Percentiles rank a stretch among this genome's conserved stretches.
Evolutionary conservation across 1,140 invertebrate genomes (phyloP).

Genomic region (Papilio polyxenes): DNA sequence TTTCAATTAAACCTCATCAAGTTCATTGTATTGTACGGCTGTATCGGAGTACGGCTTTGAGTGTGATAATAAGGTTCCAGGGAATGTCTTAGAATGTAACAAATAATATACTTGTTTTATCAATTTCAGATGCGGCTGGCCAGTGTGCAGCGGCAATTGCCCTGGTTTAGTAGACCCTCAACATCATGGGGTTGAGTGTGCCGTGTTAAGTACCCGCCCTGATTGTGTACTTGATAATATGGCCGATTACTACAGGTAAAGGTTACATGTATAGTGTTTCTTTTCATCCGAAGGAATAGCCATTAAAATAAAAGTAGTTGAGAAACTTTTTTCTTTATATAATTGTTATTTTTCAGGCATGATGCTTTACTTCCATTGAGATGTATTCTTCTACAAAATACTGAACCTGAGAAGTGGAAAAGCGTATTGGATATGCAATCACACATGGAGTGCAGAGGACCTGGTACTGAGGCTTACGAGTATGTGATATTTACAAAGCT

Average conservation of each 20-base stretch:
- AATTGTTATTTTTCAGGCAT: slow-evolving; percentile 77
- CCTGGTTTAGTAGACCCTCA: slow-evolving; percentile 82
- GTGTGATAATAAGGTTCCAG: too few species aligned
- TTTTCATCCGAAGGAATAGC: background rate
- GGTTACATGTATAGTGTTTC: background rate
- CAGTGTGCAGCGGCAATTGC: slow-evolving; percentile 84
- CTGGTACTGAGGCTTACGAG: slow-evolving; percentile 85
- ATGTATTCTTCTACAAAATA: slow-evolving; percentile 84
- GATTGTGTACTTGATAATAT: slow-evolving; percentile 80
- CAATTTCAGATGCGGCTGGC: slow-evolving; percentile 85
- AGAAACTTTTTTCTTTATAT: too few species aligned
- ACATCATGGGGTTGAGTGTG: slow-evolving; percentile 86
- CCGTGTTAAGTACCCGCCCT: slow-evolving; percentile 82
- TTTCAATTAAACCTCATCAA: too few species aligned
- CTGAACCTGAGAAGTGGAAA: slow-evolving; percentile 84
- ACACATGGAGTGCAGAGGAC: slow-evolving; percentile 85
- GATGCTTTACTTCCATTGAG: slow-evolving; percentile 86
- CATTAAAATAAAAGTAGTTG: slow-evolving; percentile 17
- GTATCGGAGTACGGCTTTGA: too few species aligned
- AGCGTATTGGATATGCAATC: slow-evolving; percentile 85
- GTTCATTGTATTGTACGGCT: too few species aligned
- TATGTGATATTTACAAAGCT: slow-evolving; percentile 60
- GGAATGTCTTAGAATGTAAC: too few species aligned
- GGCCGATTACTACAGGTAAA: slow-evolving; percentile 82
- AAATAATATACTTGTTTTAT: background rate